Evolutionary conservation across 2,113 vertebrate species (phyloP), one percentile per base, ranked within the genome.

Genomic region (Sprattus sprattus): DNA sequence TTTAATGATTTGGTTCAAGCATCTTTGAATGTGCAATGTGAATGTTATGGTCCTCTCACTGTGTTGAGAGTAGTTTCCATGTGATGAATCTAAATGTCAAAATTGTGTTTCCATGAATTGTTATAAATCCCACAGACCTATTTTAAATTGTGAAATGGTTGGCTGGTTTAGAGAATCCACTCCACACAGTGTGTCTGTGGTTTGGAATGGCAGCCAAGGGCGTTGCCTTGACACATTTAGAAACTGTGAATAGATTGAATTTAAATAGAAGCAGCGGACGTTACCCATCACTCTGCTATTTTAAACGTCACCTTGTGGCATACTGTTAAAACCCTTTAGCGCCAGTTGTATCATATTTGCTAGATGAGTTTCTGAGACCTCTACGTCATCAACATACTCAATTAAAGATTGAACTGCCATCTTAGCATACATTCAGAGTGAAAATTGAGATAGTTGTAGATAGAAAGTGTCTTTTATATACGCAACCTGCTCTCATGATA

Each of bases 111-210:
- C 28, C 28, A 32, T 78, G 2, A 78, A 78, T 28, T 39, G 71
- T 11, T 39, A 78, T 78, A 78, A 39, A 39, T 78, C 15, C 71
- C 71, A 39, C 71, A 16, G 7, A 15, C 10, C 71, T 78, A 78
- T 39, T 39, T 78, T 78, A 78, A 2, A 78, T 44, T 78, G 71
- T 78, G 28, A 78, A 78, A 78, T 78, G 71, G 28, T 39, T 78
- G 71, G 71, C 28, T 78, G 71, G 11, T 78, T 78, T 78, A 78
- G 28, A 78, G 71, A 32, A 78, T 78, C 71, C 71, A 78, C 71
- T 32, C 13, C 71, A 78, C 28, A 39, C 15, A 25, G 15, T 4
- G 54, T 8, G n/a, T 67, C 64, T 67, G n/a, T 32, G 71, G 64
- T 67, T 28, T 78, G 11, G 71, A 78, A 16, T 78, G 71, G 3